Percentiles rank a stretch among this genome's conserved stretches.
Conservation (phyloP, 2,888 invertebrate genomes). For the Pristionchus japonicus region DNA sequence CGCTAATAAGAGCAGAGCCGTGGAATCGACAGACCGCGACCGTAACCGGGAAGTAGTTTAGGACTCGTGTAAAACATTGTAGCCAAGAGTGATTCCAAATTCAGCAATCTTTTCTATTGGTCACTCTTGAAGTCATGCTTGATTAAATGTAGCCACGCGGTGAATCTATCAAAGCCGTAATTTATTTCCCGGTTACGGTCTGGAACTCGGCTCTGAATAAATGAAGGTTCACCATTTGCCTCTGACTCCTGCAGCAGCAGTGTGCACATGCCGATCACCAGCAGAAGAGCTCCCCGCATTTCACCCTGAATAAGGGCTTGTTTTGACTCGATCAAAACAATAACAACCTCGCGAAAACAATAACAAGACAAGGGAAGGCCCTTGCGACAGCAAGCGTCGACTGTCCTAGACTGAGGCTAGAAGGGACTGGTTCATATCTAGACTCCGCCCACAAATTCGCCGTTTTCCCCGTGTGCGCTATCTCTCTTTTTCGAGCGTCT, state of each 20-base stretch:
- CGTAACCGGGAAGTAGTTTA: conserved; percentile 10
- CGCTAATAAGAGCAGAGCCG: background rate
- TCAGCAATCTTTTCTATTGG: too few species aligned
- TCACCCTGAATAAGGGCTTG: conserved; percentile 4
- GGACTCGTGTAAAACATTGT: too few species aligned
- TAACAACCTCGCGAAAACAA: background rate
- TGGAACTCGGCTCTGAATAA: background rate
- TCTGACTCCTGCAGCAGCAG: background rate
- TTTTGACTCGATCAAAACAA: background rate
- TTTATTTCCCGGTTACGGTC: background rate
- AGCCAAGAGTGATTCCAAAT: too few species aligned
- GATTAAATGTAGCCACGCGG: too few species aligned
- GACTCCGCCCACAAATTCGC: conserved; percentile 14
- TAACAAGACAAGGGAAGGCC: background rate
- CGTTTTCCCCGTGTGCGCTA: background rate
- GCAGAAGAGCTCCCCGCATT: conserved; percentile 20
- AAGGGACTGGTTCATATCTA: background rate
- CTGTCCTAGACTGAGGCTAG: background rate
- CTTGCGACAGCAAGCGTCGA: background rate
- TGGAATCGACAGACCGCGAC: background rate
- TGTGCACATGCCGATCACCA: conserved; percentile 18
- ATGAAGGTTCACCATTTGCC: background rate
- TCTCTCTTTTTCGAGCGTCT: background rate
- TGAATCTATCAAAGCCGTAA: background rate
- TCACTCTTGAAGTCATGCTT: too few species aligned